phyloP scores from a whole-genome alignment of 2,797 vertebrate genomes.

The Sorex maritimensis region DNA sequence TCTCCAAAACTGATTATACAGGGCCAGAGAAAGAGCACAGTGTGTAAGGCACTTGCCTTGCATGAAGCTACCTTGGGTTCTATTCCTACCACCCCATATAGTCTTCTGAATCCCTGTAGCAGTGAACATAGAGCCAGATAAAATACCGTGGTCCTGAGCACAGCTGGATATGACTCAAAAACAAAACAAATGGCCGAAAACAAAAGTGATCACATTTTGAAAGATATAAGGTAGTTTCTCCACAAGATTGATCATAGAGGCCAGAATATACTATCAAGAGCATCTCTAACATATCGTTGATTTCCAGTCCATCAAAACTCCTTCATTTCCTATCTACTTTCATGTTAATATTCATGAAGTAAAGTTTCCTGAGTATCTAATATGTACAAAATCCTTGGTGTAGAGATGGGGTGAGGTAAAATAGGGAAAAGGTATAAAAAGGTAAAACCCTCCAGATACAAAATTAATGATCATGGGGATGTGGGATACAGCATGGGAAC shows the following conservation, averaged over 20 bases:
- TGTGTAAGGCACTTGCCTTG: too few relatives aligned
- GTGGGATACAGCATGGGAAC: neutral
- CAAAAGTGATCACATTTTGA: neutral
- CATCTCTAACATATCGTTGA: neutral
- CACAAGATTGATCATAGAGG: neutral
- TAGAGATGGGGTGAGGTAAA: neutral
- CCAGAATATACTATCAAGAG: neutral
- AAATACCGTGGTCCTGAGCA: too few relatives aligned
- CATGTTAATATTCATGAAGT: conserved; percentile 42
- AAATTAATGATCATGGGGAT: neutral
- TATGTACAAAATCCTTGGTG: neutral
- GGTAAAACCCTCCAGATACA: neutral
- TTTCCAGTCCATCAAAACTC: neutral
- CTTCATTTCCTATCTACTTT: neutral
- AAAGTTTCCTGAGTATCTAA: neutral
- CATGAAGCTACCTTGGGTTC: too few relatives aligned
- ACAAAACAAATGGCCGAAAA: too few relatives aligned
- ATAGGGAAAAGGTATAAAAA: too few relatives aligned
- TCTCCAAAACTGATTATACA: too few relatives aligned
- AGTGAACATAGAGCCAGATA: too few relatives aligned
- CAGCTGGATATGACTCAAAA: too few relatives aligned
- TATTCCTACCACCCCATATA: too few relatives aligned
- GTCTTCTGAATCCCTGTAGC: too few relatives aligned
- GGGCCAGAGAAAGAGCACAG: too few relatives aligned
- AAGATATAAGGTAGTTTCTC: neutral